Conservation (phyloP, 2,113 vertebrate species). For the Poecile atricapillus region DNA sequence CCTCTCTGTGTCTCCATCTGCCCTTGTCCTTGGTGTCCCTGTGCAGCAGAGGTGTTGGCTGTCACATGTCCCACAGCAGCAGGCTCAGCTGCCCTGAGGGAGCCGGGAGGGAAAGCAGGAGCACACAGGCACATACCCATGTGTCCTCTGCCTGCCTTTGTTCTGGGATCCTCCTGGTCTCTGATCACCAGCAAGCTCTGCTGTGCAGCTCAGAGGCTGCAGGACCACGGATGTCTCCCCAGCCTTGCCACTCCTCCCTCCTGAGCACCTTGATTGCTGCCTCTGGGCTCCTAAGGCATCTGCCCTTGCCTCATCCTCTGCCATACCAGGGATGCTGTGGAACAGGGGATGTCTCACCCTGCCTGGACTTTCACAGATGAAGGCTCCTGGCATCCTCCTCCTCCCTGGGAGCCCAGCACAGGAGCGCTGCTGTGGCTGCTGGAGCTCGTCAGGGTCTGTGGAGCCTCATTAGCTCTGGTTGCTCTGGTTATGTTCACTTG, state of each 20-base stretch:
- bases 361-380: neutral
- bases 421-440: fast-evolving
- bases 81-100: neutral
- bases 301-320: neutral
- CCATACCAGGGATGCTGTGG: neutral
- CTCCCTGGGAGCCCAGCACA: fast-evolving
- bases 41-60: neutral
- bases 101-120: neutral
- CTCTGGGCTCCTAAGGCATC: neutral
- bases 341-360: neutral
- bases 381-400: neutral
- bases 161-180: neutral
- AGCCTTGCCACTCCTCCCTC: neutral
- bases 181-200: fast-evolving
- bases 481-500: neutral
- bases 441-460: neutral
- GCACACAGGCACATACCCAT: fast-evolving
- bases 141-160: neutral
- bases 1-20: neutral
- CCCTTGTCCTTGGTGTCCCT: neutral
- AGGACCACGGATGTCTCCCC: neutral
- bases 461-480: neutral
- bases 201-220: neutral
- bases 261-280: neutral
- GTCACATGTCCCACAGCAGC: neutral